Evolutionary conservation across 2,113 vertebrate species (phyloP), one percentile per base, ranked within the genome.

Genomic region (Sebastes fasciatus): DNA sequence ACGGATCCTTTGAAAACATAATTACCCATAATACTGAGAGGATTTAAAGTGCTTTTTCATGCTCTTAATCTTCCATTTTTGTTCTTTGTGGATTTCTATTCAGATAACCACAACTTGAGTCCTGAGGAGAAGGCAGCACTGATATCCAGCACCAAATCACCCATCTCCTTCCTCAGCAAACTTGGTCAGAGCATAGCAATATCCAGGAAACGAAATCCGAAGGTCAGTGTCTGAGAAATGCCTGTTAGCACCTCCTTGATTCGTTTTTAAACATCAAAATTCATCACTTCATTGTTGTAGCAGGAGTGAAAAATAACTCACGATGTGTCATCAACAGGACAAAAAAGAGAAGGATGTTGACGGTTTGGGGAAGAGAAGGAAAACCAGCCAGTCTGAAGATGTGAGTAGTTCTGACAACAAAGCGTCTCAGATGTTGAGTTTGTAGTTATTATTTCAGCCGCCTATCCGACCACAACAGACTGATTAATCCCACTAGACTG

Each of bases 151-250:
- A 99, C 97, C 51, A 99, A 99, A 71, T 99, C 98, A 0, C 98
- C 98, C 1, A 99, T 99, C 88, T 99, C 98, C 77, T 99, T 99
- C 94, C 94, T 99, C 1, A 99, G 97, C 93, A 99, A 99, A 70
- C 95, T 99, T 51, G 98, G 98, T 4, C 98, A 99, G 89, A 98
- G 97, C 85, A 99, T 99, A 77, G 97, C 97, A 66, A 99, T 99
- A 90, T 98, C 98, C 43, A 96, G 98, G 72, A 99, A 99, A 80
- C 96, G 98, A 17, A 97, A 97, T 61, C 98, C 98, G 26, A 99
- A 99, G 97, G 95, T 96, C 83, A 69, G 70, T 17, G n/a, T 64
- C 49, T 55, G 0, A 55, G 13, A 74, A 49, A 5, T 48, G 8
- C 10, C 67, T 1, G 10, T 19, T 1, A 8, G 1, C 2, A 11